Conservation (phyloP, 1,140 invertebrate species). For the Paraescarpia echinospica region DNA sequence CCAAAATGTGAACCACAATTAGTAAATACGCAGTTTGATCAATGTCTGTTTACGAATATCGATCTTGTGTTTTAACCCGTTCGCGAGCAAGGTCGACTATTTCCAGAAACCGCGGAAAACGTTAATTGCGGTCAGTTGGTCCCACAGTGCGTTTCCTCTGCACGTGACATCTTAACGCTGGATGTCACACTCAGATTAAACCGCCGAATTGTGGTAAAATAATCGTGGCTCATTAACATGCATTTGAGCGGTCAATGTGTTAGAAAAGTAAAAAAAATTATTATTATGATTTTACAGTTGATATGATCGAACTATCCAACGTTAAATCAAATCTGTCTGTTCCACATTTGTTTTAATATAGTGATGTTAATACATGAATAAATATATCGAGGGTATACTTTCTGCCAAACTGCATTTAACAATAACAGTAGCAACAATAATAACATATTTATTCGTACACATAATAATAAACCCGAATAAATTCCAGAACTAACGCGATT, state of each 20-base stretch:
- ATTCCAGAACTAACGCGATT: no score
- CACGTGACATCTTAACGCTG: no score
- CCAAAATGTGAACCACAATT: background rate
- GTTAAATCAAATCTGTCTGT: no score
- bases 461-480: no score
- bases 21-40: background rate
- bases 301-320: background rate
- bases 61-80: background rate
- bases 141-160: no score
- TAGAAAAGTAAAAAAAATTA: background rate
- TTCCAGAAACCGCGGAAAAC: background rate
- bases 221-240: background rate
- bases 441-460: no score
- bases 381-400: no score
- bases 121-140: background rate
- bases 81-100: background rate
- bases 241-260: background rate
- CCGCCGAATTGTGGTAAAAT: background rate
- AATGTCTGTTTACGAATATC: background rate
- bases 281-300: background rate
- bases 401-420: no score
- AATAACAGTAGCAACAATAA: no score
- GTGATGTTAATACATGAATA: no score
- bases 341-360: no score
- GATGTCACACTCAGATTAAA: background rate